Evolutionary conservation across 1,140 invertebrate genomes (phyloP).

Genomic region (Nomia melanderi): DNA sequence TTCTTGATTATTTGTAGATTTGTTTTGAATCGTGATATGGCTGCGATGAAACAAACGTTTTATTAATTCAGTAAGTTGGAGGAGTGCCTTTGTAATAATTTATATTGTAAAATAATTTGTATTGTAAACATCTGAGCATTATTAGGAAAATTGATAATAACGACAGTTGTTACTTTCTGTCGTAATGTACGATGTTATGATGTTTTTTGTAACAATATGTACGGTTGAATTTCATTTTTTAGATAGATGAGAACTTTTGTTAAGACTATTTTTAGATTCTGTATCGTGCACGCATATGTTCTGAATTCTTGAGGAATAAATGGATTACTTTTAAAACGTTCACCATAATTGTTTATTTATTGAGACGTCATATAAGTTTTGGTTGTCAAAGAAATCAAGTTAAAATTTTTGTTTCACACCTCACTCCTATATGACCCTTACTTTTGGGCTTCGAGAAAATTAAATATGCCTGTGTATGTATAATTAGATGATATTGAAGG

Average conservation of each 20-base stretch:
- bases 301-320: constrained; percentile 39
- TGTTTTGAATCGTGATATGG: constrained; percentile 57
- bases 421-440: constrained; percentile 5
- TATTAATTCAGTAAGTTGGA: constrained; percentile 62
- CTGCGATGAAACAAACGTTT: constrained; percentile 39
- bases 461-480: constrained; percentile 23
- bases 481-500: constrained; percentile 12
- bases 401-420: constrained; percentile 2
- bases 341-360: constrained; percentile 24
- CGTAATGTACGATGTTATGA: constrained; percentile 12
- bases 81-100: constrained; percentile 27
- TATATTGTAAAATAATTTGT: constrained; percentile 3
- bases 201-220: constrained; percentile 42
- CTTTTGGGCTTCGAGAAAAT: constrained; percentile 10
- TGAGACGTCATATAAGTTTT: not conserved
- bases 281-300: constrained; percentile 22
- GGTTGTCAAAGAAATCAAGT: constrained; percentile 3
- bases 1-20: constrained; percentile 52
- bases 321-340: constrained; percentile 23
- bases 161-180: not conserved
- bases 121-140: constrained; percentile 21
- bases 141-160: constrained; percentile 9
- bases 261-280: constrained; percentile 27
- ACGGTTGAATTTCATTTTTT: constrained; percentile 23
- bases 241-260: constrained; percentile 35